Evolutionary conservation across 2,888 invertebrate species (phyloP), one percentile per base, ranked within the genome.

Genomic region (Darwinula stevensoni): DNA sequence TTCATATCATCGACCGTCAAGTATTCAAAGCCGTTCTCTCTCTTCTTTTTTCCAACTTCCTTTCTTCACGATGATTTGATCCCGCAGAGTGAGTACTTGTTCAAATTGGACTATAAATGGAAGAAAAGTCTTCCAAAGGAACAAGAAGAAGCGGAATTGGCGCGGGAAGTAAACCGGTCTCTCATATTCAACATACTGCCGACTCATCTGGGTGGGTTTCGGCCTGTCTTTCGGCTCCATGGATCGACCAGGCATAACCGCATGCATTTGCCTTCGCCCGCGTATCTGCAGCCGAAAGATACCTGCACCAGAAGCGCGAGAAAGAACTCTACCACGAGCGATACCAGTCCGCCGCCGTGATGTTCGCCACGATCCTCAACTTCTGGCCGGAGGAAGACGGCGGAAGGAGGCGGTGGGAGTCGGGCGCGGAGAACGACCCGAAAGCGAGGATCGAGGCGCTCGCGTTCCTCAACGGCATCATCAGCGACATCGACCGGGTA

Each of bases 141-240:
- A 46, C 74, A 80, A 49, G 63, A 69, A 39, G 73, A 82, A 49
- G 78, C 78, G 1, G 64, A 71, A 41, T 67, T 67, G n/a, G 75
- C 73, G 48, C 66, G 78, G 39, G 67, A 67, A 41, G 71, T 84
- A 1, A 88, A 86, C 50, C 75, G 71, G 43, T 66, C 80, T 51
- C 57, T 91, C 18, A 59, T 91, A 26, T 68, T 76, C 44, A 91
- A 91, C 48, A 88, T 91, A 44, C 56, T 91, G 22, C 91, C 91
- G 1, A 65, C 67, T 14, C 84, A 86, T 51, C 88, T 91, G 39
- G 84, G 75, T n/a, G n/a, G n/a, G n/a, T n/a, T n/a, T n/a, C n/a
- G n/a, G n/a, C n/a, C n/a, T n/a, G n/a, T n/a, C n/a, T n/a, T n/a
- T n/a, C n/a, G n/a, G n/a, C n/a, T n/a, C n/a, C n/a, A n/a, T n/a